A percentile compares a stretch with the other conserved stretches of the same genome.
Evolutionary conservation across 2,888 invertebrate genomes (phyloP).

Genomic region (Trachelus troglodyta): DNA sequence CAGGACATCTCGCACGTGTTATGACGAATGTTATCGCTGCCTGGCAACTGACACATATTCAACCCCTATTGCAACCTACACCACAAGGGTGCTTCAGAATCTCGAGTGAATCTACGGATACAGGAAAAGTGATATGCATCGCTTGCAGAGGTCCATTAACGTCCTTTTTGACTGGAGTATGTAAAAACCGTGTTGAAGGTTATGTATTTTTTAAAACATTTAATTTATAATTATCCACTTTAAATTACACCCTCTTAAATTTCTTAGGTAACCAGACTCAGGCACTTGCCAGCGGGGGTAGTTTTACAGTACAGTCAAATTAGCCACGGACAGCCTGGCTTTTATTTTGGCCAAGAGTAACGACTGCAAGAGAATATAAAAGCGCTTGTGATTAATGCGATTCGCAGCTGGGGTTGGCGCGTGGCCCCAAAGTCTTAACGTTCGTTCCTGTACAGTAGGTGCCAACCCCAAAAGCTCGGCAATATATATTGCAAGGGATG

Average conservation of each 20-base stretch:
- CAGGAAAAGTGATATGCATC: slow-evolving; percentile 50
- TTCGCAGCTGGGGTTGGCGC: slow-evolving; percentile 63
- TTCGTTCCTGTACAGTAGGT: slow-evolving; percentile 33
- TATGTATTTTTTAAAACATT: not conserved
- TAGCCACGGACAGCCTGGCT: not conserved
- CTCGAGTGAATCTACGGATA: slow-evolving; percentile 36
- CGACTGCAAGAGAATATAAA: slow-evolving; percentile 9
- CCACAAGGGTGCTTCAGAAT: slow-evolving; percentile 47
- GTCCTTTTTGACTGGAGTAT: not conserved
- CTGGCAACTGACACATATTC: slow-evolving; percentile 61
- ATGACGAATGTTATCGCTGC: slow-evolving; percentile 64
- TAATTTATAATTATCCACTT: not conserved
- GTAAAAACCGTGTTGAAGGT: not conserved
- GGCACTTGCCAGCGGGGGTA: not conserved
- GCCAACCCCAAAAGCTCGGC: slow-evolving; percentile 50
- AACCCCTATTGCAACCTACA: slow-evolving; percentile 47
- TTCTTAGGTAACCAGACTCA: not conserved
- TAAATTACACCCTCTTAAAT: not conserved
- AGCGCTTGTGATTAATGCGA: slow-evolving; percentile 60
- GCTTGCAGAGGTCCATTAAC: slow-evolving; percentile 50
- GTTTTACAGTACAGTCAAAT: not conserved
- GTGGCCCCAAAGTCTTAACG: slow-evolving; percentile 27
- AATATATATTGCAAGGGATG: slow-evolving; percentile 46
- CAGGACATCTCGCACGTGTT: slow-evolving; percentile 19
- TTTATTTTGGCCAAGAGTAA: not conserved